Evolutionary conservation across 2,113 vertebrate species (phyloP).

Genomic region (Xiphophorus hellerii): DNA sequence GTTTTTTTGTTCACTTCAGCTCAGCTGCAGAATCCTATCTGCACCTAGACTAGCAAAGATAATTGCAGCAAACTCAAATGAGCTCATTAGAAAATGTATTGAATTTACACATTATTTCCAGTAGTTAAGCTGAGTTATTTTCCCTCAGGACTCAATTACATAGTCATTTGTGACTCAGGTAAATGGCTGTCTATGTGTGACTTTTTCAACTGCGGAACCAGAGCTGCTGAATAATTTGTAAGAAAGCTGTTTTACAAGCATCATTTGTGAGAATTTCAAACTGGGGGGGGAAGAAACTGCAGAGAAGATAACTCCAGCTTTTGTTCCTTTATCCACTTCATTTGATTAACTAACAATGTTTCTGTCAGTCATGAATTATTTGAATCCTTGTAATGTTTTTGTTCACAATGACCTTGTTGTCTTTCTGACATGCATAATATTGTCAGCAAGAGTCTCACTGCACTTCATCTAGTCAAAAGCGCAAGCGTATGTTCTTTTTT

Average conservation of each 20-base stretch:
- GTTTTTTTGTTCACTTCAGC: constrained; percentile 81
- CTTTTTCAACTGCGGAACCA: constrained; percentile 78
- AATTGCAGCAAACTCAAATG: constrained; percentile 84
- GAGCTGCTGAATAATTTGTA: constrained; percentile 80
- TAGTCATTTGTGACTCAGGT: constrained; percentile 86
- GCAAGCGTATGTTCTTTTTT: constrained; percentile 32
- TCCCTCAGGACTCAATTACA: constrained; percentile 95
- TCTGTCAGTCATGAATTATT: constrained; percentile 62
- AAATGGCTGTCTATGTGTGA: constrained; percentile 79
- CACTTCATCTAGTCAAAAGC: constrained; percentile 54
- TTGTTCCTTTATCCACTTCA: constrained; percentile 83
- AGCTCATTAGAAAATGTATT: constrained; percentile 95
- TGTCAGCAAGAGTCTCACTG: constrained; percentile 27
- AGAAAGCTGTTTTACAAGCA: constrained; percentile 74
- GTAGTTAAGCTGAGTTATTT: constrained; percentile 97
- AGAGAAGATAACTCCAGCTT: constrained; percentile 83
- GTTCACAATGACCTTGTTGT: constrained; percentile 66
- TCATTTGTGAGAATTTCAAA: constrained; percentile 66
- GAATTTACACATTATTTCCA: constrained; percentile 98
- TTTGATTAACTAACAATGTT: constrained; percentile 75
- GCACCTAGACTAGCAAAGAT: constrained; percentile 78
- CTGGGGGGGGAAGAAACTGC: constrained; percentile 4
- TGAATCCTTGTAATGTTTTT: constrained; percentile 59
- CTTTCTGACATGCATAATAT: constrained; percentile 52
- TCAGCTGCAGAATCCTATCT: constrained; percentile 92